phyloP scores from a whole-genome alignment of 2,113 vertebrate species.

The Columbina picui region DNA sequence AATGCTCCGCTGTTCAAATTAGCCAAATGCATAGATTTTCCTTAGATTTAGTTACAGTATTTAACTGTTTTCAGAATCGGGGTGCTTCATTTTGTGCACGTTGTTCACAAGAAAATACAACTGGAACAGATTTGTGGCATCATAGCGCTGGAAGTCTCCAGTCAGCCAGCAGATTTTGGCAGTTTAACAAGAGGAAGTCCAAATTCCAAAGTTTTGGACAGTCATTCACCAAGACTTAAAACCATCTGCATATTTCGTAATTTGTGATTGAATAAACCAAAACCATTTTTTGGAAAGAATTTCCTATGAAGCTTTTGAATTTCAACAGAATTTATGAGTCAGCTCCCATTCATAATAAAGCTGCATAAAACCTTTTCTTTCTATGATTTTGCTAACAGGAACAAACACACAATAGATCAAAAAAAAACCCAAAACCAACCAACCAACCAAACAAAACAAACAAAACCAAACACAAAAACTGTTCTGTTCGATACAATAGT shows the following conservation, averaged over 20 bases:
- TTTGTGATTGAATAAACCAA: neutral
- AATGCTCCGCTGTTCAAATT: neutral
- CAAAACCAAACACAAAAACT: neutral
- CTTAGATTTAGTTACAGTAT: neutral
- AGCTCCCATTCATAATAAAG: neutral
- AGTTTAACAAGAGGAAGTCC: neutral
- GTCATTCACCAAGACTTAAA: neutral
- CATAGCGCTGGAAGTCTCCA: neutral
- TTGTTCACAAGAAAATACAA: neutral
- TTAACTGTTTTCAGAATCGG: neutral
- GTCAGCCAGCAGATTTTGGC: neutral
- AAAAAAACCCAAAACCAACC: neutral
- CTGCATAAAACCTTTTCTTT: neutral
- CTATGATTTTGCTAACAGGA: neutral
- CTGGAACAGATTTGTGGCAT: neutral
- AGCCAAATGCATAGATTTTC: neutral
- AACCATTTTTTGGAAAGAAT: neutral
- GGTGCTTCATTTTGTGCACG: neutral
- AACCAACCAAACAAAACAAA: no score
- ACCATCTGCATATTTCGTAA: neutral
- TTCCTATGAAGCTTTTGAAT: neutral
- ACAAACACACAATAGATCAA: neutral
- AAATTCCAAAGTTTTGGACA: neutral
- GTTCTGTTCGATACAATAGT: neutral
- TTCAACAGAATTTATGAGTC: constrained; percentile 10